Evolutionary conservation across 2,113 vertebrate species (phyloP), one percentile per base, ranked within the genome.

Genomic region (Xiphophorus maculatus): DNA sequence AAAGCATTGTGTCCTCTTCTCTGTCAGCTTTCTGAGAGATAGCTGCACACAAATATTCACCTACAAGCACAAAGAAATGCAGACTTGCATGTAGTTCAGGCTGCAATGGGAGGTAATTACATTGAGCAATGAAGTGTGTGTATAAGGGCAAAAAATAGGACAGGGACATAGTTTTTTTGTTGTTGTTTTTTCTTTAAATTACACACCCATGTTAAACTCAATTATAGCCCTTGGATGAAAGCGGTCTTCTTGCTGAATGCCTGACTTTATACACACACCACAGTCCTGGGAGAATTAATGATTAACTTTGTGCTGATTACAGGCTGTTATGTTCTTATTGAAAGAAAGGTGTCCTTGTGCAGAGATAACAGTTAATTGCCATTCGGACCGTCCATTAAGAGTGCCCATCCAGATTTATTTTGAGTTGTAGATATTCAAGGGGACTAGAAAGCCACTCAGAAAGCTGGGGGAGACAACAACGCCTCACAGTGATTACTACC

Each of bases 321-420:
- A 37, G 13, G 63, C 32, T 48, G 70, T 72, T 75, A 81, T 76
- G 69, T 83, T 84, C 42, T 67, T 66, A 87, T 77, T 90, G 90
- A 90, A 78, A 73, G 30, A 80, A 28, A 81, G 30, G 80, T 84
- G 91, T 81, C 91, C 91, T 93, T 94, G 82, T 29, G 40, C 80
- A 78, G 86, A 88, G 90, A 90, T 89, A 87, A 37, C 29, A 63
- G 82, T 76, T 85, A 87, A 88, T 77, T 81, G 70, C 64, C 76
- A 74, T 87, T 76, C 75, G 62, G 54, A 58, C 60, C 66, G 77
- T 83, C 70, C 51, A 71, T 88, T 79, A 85, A 74, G 40, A 85
- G 42, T 35, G 66, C 68, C 71, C 61, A 63, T 54, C 35, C 35
- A 71, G 40, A 81, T 73, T 73, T 5, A n/a, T 86, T 79, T 73